Conservation (phyloP, 2,113 vertebrate species). For the Proteles cristata region DNA sequence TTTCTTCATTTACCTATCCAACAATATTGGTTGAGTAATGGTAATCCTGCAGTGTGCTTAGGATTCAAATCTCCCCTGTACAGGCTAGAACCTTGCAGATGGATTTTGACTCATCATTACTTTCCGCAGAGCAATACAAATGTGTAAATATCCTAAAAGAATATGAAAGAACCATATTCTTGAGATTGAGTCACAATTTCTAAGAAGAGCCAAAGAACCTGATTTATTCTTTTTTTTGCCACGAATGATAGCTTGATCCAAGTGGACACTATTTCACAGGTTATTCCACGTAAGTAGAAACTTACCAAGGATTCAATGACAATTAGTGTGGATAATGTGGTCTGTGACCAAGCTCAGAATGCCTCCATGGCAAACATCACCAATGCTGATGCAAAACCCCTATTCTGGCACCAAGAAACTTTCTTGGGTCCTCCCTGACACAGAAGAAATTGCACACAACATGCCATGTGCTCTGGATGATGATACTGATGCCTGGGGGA, state of each 20-base stretch:
- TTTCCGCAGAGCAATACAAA: constrained; percentile 89
- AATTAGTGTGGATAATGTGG: constrained; percentile 88
- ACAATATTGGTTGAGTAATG: background rate
- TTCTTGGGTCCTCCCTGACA: constrained; percentile 90
- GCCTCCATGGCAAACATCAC: constrained; percentile 91
- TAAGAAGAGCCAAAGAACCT: constrained; percentile 90
- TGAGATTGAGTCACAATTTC: constrained; percentile 89
- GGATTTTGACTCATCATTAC: constrained; percentile 87
- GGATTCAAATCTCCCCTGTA: background rate
- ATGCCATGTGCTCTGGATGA: constrained; percentile 89
- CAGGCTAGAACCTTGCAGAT: constrained; percentile 86
- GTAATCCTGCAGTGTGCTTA: background rate
- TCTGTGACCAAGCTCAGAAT: constrained; percentile 92
- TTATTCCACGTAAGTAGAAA: constrained; percentile 92
- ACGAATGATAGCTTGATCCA: constrained; percentile 92
- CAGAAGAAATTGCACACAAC: constrained; percentile 90
- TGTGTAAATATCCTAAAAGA: constrained; percentile 94
- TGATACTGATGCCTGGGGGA: constrained; percentile 89
- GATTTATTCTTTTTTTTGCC: constrained; percentile 92
- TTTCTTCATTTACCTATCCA: background rate
- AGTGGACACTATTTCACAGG: constrained; percentile 91
- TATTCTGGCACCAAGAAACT: constrained; percentile 91
- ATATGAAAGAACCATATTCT: constrained; percentile 92
- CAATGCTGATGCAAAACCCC: constrained; percentile 88
- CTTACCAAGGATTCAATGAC: constrained; percentile 92